These are phyloP conservation scores for Tuberolachnus salignus DNA, from an alignment of 2,888 invertebrate species.

Conservation along the genomic window DNA sequence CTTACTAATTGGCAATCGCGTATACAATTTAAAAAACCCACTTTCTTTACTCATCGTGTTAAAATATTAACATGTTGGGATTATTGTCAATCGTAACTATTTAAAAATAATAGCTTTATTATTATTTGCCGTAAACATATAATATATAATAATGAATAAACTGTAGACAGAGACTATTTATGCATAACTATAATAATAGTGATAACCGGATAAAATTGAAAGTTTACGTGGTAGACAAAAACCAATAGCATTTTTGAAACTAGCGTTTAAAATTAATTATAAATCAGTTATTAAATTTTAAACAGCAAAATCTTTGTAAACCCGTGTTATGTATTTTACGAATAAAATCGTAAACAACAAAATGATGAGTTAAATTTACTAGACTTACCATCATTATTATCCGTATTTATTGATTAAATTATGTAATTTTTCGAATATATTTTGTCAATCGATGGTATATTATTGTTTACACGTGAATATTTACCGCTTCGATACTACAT, in stretches of 20 bases:
- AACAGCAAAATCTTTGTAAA: neutral
- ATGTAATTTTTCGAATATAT: no score
- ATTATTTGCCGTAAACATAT: neutral
- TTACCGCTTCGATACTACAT: no score
- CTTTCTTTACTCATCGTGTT: neutral
- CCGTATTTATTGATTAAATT: no score
- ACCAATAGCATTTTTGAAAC: neutral
- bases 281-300: neutral
- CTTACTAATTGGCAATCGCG: neutral
- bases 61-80: neutral
- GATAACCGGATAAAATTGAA: neutral
- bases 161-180: neutral
- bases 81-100: neutral
- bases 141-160: neutral
- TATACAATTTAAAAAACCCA: neutral
- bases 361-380: no score
- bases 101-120: neutral
- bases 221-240: conserved; percentile 2
- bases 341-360: no score
- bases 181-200: neutral
- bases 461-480: no score
- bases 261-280: neutral
- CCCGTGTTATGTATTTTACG: neutral
- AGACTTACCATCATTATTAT: no score
- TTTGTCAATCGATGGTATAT: no score